Evolutionary conservation across 1,140 invertebrate species (phyloP).

Genomic region (Mamestra configurata): DNA sequence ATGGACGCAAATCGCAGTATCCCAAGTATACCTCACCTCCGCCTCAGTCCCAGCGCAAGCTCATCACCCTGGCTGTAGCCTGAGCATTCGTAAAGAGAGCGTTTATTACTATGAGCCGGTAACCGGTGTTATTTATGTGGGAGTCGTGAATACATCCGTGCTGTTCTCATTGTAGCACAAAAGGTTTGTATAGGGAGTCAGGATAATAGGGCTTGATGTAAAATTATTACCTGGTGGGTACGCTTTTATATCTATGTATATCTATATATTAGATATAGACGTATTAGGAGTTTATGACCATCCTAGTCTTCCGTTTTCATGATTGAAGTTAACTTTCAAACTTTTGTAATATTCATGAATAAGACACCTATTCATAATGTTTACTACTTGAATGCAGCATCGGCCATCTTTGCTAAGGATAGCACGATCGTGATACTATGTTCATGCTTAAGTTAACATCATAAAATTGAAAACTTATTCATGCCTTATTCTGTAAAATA

Average conservation of each 20-base stretch:
- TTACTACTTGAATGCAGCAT: no score
- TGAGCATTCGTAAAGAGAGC: not conserved
- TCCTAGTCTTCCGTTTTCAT: no score
- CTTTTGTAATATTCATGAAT: no score
- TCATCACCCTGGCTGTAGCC: not conserved
- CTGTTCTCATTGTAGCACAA: slow-evolving; percentile 22
- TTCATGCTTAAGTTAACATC: not conserved
- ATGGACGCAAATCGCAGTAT: no score
- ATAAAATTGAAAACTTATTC: not conserved
- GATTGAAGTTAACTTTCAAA: no score
- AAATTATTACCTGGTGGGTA: not conserved
- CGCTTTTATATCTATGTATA: not conserved
- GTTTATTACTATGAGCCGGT: slow-evolving; percentile 15
- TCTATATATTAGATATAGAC: no score
- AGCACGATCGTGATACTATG: no score
- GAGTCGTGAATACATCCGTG: slow-evolving; percentile 48
- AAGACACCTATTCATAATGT: no score
- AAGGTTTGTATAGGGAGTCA: not conserved
- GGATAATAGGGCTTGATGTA: not conserved
- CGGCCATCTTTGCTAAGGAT: no score
- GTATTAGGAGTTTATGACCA: no score
- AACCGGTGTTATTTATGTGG: slow-evolving; percentile 63
- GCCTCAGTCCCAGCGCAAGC: no score
- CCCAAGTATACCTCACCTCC: no score
- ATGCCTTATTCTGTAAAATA: not conserved